Conservation (phyloP, 2,888 invertebrate species). For the Cryptocephalus moraei region DNA sequence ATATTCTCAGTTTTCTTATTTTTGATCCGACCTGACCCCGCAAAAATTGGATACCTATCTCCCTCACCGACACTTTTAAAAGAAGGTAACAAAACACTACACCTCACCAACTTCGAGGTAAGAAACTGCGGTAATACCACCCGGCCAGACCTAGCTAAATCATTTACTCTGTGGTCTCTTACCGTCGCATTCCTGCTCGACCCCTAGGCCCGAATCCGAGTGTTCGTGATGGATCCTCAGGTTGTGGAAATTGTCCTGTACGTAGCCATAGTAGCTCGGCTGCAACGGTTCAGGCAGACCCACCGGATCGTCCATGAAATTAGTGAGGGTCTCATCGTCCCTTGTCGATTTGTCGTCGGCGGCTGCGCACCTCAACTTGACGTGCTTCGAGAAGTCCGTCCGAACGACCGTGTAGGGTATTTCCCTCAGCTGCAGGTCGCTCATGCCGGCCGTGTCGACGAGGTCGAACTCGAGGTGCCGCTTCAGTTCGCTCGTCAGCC, state of each 20-base stretch:
- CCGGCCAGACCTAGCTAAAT: too few relatives aligned
- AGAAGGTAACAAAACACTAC: too few relatives aligned
- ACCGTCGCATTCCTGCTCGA: constrained; percentile 1
- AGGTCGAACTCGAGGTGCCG: constrained; percentile 82
- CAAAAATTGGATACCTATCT: too few relatives aligned
- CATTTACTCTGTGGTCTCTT: neutral
- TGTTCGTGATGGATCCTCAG: constrained; percentile 5
- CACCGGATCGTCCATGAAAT: constrained; percentile 16
- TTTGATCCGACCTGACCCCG: too few relatives aligned
- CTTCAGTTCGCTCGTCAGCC: constrained; percentile 66
- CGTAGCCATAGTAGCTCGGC: constrained; percentile 15
- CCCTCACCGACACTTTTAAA: too few relatives aligned
- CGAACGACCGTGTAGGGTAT: constrained; percentile 85
- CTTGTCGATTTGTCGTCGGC: constrained; percentile 14
- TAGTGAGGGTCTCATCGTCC: constrained; percentile 19
- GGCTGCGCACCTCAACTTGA: constrained; percentile 40
- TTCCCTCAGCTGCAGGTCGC: constrained; percentile 73
- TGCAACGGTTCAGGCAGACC: constrained; percentile 18
- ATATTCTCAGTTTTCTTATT: too few relatives aligned
- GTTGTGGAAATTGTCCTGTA: constrained; percentile 13
- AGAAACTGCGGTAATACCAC: too few relatives aligned
- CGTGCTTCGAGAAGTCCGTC: constrained; percentile 52
- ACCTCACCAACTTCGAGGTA: too few relatives aligned
- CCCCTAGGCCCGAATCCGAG: constrained; percentile 2
- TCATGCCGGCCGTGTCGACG: constrained; percentile 83